phyloP scores from a whole-genome alignment of 35 echinoderm and acorn worm genomes.

The Chiridota heheva region DNA sequence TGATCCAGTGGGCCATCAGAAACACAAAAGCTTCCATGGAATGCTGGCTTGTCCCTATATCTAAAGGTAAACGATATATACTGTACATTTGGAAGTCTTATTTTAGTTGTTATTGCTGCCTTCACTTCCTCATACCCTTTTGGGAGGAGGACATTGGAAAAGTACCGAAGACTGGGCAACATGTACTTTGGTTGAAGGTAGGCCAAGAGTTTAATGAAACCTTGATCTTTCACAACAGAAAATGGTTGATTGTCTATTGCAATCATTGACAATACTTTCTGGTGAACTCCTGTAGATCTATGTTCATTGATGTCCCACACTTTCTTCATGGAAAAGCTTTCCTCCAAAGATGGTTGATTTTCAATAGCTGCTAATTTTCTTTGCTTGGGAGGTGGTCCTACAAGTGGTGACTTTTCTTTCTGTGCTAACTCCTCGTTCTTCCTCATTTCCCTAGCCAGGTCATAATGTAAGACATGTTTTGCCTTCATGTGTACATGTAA shows the following conservation, averaged over 20 bases:
- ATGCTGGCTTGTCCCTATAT: background rate
- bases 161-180: slow-evolving; percentile 10
- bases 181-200: background rate
- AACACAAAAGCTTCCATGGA: slow-evolving; percentile 7
- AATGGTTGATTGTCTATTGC: slow-evolving; percentile 12
- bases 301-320: slow-evolving; percentile 8
- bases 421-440: no score
- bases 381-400: no score
- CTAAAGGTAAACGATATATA: slow-evolving; percentile 14
- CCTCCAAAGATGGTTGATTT: background rate
- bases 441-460: no score
- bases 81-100: background rate
- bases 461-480: no score
- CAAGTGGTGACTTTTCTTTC: no score
- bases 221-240: background rate
- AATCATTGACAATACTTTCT: slow-evolving; percentile 9
- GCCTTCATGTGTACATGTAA: no score
- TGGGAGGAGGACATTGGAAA: background rate
- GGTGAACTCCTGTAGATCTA: background rate
- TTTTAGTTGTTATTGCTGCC: background rate
- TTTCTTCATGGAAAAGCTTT: slow-evolving; percentile 11
- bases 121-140: background rate
- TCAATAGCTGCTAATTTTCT: background rate
- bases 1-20: background rate
- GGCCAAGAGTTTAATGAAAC: background rate